These are phyloP conservation scores for Polyploca ridens DNA, from an alignment of 2,888 invertebrate species.

Conservation along the genomic window DNA sequence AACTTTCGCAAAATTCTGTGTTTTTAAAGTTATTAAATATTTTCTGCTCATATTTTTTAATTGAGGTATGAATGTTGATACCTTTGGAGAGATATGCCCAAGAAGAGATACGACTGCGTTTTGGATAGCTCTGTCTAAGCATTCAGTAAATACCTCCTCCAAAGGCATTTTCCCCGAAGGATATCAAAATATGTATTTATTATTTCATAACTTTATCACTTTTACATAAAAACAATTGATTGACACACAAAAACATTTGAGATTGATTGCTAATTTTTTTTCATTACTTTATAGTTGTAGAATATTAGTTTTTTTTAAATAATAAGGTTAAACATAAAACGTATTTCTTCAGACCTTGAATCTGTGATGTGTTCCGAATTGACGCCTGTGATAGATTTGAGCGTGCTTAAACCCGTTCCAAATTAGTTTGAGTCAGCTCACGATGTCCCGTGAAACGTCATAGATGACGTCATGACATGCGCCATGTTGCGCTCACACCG, in stretches of 20 bases:
- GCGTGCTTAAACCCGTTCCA: too few relatives aligned
- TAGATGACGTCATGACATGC: too few relatives aligned
- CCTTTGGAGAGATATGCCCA: constrained; percentile 43
- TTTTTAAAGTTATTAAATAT: constrained; percentile 12
- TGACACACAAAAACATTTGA: neutral
- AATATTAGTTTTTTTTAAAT: neutral
- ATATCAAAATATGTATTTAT: constrained; percentile 15
- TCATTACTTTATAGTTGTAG: neutral
- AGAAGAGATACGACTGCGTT: constrained; percentile 39
- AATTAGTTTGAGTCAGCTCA: too few relatives aligned
- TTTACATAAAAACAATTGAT: neutral
- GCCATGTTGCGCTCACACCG: too few relatives aligned
- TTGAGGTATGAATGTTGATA: constrained; percentile 26
- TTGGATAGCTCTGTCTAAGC: constrained; percentile 46
- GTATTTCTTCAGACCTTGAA: too few relatives aligned
- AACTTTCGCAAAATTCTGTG: neutral
- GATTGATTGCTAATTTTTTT: neutral
- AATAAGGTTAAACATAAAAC: too few relatives aligned
- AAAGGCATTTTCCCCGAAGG: constrained; percentile 43
- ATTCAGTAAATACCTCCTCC: constrained; percentile 42
- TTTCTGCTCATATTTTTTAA: constrained; percentile 17
- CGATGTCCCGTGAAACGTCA: too few relatives aligned
- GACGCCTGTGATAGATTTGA: too few relatives aligned
- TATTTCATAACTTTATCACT: neutral
- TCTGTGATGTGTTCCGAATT: too few relatives aligned